Evolutionary conservation across 2,113 vertebrate species (phyloP).

Genomic region (Chaetodon auriga): DNA sequence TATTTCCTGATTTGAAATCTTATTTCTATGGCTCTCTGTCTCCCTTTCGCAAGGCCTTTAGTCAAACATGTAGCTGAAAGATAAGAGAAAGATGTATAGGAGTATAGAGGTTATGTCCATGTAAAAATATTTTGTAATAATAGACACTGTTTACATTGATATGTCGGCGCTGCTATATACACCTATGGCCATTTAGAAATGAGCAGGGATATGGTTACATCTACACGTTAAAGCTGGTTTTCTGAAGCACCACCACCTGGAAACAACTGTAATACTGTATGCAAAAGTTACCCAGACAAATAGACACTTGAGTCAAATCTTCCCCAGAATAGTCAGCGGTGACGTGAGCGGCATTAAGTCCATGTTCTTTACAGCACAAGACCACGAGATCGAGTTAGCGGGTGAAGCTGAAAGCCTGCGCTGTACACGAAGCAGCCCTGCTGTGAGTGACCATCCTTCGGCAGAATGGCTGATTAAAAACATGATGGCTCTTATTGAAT

Average conservation of each 20-base stretch:
- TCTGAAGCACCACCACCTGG: conserved; percentile 61
- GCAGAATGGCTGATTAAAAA: conserved; percentile 39
- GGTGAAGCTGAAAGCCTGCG: conserved; percentile 40
- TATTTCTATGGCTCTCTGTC: conserved; percentile 81
- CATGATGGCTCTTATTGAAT: conserved; percentile 50
- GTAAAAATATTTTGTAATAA: conserved; percentile 72
- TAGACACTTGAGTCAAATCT: conserved; percentile 9
- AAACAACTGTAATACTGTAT: conserved; percentile 62
- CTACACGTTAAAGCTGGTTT: conserved; percentile 69
- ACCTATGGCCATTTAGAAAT: conserved; percentile 67
- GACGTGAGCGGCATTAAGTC: conserved; percentile 5
- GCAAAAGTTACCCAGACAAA: conserved; percentile 44
- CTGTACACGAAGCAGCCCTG: conserved; percentile 31
- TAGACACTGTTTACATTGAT: conserved; percentile 63
- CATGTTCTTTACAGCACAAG: conserved; percentile 20
- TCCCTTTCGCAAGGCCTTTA: conserved; percentile 80
- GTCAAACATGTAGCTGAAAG: conserved; percentile 81
- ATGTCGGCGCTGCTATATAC: conserved; percentile 70
- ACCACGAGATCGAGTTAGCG: conserved; percentile 4
- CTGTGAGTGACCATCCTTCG: conserved; percentile 19
- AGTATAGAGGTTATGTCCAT: conserved; percentile 61
- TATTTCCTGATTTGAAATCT: conserved; percentile 75
- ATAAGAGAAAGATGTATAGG: conserved; percentile 60
- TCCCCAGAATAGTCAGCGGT: conserved; percentile 36
- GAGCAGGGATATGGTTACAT: conserved; percentile 53